A percentile compares a stretch with the other conserved stretches of the same genome.
These are phyloP conservation scores for Empidonax alnorum DNA, from an alignment of 2,113 vertebrate species.

Conservation along the genomic window DNA sequence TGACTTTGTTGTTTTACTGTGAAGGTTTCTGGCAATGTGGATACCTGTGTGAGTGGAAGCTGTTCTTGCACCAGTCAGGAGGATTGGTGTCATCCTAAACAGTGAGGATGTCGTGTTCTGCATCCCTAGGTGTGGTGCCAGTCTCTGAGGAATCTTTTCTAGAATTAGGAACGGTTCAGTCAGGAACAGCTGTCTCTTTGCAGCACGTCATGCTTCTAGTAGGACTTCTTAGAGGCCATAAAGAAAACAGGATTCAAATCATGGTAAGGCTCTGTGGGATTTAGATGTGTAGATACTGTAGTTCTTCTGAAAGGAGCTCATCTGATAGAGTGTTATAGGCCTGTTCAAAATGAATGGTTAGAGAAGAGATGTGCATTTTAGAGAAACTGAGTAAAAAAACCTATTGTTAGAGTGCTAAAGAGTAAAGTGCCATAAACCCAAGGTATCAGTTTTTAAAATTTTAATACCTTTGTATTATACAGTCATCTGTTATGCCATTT, in stretches of 20 bases:
- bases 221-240: background rate
- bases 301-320: background rate
- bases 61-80: background rate
- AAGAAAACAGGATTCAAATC: background rate
- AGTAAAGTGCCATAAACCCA: background rate
- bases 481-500: background rate
- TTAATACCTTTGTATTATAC: background rate
- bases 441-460: background rate
- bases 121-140: background rate
- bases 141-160: background rate
- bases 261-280: accelerated
- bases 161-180: background rate
- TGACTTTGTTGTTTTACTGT: background rate
- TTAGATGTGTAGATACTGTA: background rate
- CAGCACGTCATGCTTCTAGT: background rate
- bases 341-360: background rate
- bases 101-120: background rate
- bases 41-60: background rate
- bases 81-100: background rate
- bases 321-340: background rate
- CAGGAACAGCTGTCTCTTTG: background rate
- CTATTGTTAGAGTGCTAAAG: background rate
- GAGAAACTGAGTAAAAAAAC: background rate
- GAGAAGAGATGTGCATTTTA: background rate
- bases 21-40: background rate